Conservation (phyloP, 2,113 vertebrate genomes). For the Colinus virginianus region DNA sequence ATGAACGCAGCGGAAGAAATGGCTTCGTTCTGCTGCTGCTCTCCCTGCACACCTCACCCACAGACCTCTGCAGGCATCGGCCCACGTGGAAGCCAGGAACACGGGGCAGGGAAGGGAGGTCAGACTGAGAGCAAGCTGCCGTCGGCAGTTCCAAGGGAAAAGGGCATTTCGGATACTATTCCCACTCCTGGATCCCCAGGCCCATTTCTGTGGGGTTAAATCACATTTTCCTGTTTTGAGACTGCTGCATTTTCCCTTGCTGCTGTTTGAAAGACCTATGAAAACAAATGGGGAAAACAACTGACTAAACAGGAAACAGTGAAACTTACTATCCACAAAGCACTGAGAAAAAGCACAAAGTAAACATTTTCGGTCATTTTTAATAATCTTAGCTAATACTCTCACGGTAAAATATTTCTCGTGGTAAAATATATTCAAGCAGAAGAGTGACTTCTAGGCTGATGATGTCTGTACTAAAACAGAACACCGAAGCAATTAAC, state of each 20-base stretch:
- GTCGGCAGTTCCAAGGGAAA: background rate
- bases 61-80: background rate
- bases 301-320: constrained; percentile 71
- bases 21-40: background rate
- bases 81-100: background rate
- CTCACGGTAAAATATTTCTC: background rate
- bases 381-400: constrained; percentile 12
- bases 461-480: constrained; percentile 46
- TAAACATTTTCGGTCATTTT: constrained; percentile 28
- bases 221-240: constrained; percentile 71
- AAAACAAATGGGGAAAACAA: constrained; percentile 72
- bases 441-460: constrained; percentile 60
- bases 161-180: background rate
- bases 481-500: constrained; percentile 59
- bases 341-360: constrained; percentile 61
- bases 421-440: background rate
- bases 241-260: constrained; percentile 59
- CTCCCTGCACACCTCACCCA: background rate
- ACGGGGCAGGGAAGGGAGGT: background rate
- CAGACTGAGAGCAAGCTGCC: background rate
- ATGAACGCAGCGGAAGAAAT: background rate
- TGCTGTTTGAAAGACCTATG: constrained; percentile 54
- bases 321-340: constrained; percentile 51
- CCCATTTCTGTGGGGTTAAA: constrained; percentile 72
- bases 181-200: constrained; percentile 43